Base-by-base conservation (phyloP, 2,113 vertebrate species). In the Mustela nigripes region DNA sequence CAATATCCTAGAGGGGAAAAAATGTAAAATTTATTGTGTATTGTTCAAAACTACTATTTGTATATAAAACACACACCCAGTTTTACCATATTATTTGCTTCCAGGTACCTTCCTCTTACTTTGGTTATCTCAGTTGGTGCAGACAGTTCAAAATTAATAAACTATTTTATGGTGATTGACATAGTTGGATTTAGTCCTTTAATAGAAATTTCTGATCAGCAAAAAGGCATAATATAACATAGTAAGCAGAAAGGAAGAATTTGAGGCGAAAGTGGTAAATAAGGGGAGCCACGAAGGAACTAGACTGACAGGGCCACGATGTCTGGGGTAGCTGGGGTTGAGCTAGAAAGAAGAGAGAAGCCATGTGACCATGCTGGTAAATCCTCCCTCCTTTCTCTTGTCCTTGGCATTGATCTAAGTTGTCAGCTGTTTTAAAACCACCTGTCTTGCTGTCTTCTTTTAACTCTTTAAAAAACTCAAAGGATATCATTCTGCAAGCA, bases 391-490 rank as follows among this genome's bases (percentile, higher is more conserved):
- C 58, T 50, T 60, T 88, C 50, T 65, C 48, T 56, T 83, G 87
- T 36, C 50, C 87, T 74, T 83, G 63, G 15, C 5, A 19, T 50
- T 73, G 42, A 28, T 71, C 11, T 81, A 11, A 63, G 89, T 87
- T 50, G 48, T n/a, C 76, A 79, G 0, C 16, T 73, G 9, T 58
- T 89, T 86, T 78, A 45, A 95, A 96, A 85, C 26, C 24, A 42
- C 28, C 7, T 74, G 1, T 86, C 65, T 79, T 85, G 65, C 45
- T 69, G 4, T 50, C 8, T 78, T 94, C 80, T 91, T 81, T 85
- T 53, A 81, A 48, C n/a, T 81, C 26, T 85, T 18, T 71, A 50
- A 58, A 97, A 92, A 84, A 90, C 50, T 58, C 62, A n/a, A 73
- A 86, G 58, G 11, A 50, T 6, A 0, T 74, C 78, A 62, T 7